Base-by-base conservation (phyloP, 1,140 invertebrate genomes). In the Cydia splendana region DNA sequence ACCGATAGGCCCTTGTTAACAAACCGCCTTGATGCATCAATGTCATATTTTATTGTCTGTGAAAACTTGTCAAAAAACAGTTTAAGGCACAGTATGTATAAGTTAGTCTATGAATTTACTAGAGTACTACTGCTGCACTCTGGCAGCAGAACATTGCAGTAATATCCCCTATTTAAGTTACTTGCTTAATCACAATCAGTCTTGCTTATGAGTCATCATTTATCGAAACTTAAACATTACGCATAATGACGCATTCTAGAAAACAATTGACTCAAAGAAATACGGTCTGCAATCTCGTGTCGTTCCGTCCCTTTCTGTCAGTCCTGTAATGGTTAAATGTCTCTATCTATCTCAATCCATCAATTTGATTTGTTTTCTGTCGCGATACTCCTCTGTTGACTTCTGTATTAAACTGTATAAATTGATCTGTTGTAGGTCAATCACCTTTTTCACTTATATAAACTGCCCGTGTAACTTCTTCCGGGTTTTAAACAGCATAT, bases 221-320 rank as follows among this genome's bases (percentile, higher is more conserved):
- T 53, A 53, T 18, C 51, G n/a, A 53, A n/a, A 53, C 51, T 53
- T 53, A 53, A 53, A 53, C 51, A 53, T 18, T 53, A 53, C 51
- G n/a, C 51, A 53, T 18, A 18, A 9, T 24, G 57, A 24, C 20
- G 20, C 57, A 24, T 62, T 24, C 57, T 24, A 62, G 57, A 62
- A 62, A 12, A 10, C 9, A 62, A 62, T 62, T 62, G 18, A 48
- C 45, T 15, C 45, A 15, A 48, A 48, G 45, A 20, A 62, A 24
- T 10, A 24, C 9, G 57, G 6, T 20, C 57, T 53, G 51, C 57
- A 62, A 24, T 62, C 20, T 24, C 18, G 18, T 24, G 20, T 62
- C 57, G 51, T 53, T 12, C 51, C 18, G 9, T 62, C 20, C 20
- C 18, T 62, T 62, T 24, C 57, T 62, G n/a, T 18, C 57, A 20